These are phyloP conservation scores for Tolmerus cingulatus DNA, from an alignment of 2,888 invertebrate genomes.

Conservation along the genomic window DNA sequence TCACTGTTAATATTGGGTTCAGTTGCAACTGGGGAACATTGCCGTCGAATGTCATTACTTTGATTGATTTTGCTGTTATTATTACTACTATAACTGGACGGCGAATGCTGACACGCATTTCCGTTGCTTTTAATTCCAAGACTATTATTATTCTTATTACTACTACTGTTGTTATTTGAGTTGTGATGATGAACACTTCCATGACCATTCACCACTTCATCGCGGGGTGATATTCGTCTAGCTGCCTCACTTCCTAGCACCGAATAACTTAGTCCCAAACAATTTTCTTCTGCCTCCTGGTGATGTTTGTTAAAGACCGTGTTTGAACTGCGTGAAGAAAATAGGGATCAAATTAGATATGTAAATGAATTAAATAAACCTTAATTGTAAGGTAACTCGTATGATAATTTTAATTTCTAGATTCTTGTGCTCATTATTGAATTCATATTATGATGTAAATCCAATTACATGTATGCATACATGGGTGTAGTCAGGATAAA, in stretches of 20 bases:
- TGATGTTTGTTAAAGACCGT: slow-evolving; percentile 51
- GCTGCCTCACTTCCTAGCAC: slow-evolving; percentile 57
- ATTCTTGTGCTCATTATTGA: slow-evolving; percentile 42
- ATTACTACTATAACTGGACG: slow-evolving; percentile 25
- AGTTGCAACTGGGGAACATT: slow-evolving; percentile 35
- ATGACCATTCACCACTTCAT: slow-evolving; percentile 39
- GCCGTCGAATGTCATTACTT: slow-evolving; percentile 39
- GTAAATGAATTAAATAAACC: not conserved
- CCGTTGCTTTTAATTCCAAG: not conserved
- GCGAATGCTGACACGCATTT: slow-evolving; percentile 10
- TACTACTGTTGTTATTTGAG: slow-evolving; percentile 50
- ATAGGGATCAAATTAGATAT: not conserved
- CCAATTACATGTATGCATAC: not conserved
- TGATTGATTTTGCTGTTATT: slow-evolving; percentile 28
- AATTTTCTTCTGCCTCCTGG: slow-evolving; percentile 55
- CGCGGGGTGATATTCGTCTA: slow-evolving; percentile 47
- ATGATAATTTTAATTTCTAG: not conserved
- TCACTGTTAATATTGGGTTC: not conserved
- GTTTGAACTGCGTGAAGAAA: slow-evolving; percentile 46
- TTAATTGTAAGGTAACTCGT: not conserved
- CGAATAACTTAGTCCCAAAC: slow-evolving; percentile 60
- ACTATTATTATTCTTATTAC: slow-evolving; percentile 50
- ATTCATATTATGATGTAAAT: not conserved
- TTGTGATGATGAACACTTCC: slow-evolving; percentile 48
- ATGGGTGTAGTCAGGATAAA: not conserved